A percentile compares a stretch with the other conserved stretches of the same genome.
phyloP scores from a whole-genome alignment of 2,113 vertebrate species.

The Fulica atra region DNA sequence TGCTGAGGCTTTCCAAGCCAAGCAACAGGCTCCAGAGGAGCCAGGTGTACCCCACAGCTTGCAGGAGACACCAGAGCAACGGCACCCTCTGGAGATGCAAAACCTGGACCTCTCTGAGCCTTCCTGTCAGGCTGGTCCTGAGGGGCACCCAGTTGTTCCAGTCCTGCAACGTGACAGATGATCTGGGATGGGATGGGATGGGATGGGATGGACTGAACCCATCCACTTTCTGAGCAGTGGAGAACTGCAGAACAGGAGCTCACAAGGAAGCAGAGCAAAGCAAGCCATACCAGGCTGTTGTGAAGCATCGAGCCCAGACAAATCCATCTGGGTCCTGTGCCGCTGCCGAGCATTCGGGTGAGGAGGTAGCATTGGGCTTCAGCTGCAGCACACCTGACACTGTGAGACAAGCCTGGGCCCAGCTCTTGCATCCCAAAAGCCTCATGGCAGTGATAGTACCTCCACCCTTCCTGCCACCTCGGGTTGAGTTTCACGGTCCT shows the following conservation, averaged over 20 bases:
- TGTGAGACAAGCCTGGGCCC: not conserved
- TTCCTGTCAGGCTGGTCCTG: not conserved
- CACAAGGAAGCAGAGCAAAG: not conserved
- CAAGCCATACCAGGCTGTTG: not conserved
- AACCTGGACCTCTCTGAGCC: not conserved
- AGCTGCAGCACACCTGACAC: not conserved
- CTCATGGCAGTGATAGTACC: rapidly evolving
- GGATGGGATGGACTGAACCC: not conserved
- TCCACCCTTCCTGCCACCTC: rapidly evolving
- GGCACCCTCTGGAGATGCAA: not conserved
- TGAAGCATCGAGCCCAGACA: not conserved
- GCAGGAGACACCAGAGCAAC: not conserved
- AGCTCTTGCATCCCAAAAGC: not conserved
- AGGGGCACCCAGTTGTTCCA: not conserved
- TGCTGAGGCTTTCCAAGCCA: not conserved
- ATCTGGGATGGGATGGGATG: not conserved
- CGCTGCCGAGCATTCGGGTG: not conserved
- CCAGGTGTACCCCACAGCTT: not conserved
- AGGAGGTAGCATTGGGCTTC: not conserved
- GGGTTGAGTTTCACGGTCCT: not conserved
- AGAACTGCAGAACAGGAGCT: not conserved
- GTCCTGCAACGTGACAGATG: not conserved
- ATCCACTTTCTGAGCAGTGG: rapidly evolving
- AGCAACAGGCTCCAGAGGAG: not conserved
- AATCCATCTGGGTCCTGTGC: not conserved